phyloP scores from a whole-genome alignment of 1,140 invertebrate genomes.

The Trigoniulus corallinus region DNA sequence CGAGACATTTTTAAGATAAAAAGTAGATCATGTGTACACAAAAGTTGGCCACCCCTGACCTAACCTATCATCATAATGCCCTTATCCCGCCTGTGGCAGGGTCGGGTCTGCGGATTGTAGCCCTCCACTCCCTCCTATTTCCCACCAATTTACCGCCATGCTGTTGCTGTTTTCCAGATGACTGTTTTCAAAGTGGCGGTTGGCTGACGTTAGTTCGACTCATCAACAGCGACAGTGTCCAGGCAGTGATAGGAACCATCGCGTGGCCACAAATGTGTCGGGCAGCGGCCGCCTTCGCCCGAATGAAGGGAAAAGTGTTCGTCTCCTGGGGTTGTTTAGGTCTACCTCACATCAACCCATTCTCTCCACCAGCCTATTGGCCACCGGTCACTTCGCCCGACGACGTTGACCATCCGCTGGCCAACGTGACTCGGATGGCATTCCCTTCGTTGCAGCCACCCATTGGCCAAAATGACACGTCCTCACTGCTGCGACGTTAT shows the following conservation, averaged over 20 bases:
- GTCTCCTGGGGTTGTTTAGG: slow-evolving; percentile 6
- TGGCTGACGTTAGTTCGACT: not conserved
- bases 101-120: too few species aligned
- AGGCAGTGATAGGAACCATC: slow-evolving; percentile 3
- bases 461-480: not conserved
- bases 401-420: not conserved
- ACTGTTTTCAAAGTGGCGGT: not conserved
- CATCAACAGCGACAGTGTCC: slow-evolving; percentile 3
- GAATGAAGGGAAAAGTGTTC: slow-evolving; percentile 1
- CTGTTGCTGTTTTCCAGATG: not conserved
- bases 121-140: too few species aligned
- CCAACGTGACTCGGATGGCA: not conserved
- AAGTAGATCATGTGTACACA: too few species aligned
- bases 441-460: not conserved
- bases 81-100: too few species aligned
- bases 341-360: not conserved
- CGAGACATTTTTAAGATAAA: too few species aligned
- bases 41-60: too few species aligned
- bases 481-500: not conserved
- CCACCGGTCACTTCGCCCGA: not conserved
- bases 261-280: not conserved
- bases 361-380: not conserved
- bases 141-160: too few species aligned
- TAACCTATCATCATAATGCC: too few species aligned
- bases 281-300: slow-evolving; percentile 4